Evolutionary conservation across 1,140 invertebrate genomes (phyloP), one percentile per base, ranked within the genome.

Genomic region (Drosophila hydei): DNA sequence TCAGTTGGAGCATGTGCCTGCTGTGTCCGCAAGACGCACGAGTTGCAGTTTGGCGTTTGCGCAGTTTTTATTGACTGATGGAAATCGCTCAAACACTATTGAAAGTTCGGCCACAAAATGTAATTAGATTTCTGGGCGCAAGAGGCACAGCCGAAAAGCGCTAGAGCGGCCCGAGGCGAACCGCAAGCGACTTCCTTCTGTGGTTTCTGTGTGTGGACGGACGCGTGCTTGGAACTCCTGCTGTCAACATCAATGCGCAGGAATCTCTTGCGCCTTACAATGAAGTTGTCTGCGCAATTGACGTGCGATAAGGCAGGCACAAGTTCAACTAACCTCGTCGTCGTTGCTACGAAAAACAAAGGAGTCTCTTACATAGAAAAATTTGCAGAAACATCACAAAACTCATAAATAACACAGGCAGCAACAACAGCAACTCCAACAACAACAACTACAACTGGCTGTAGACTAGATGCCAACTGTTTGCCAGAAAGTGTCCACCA

Each of bases 321-420:
- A 80, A 81, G 68, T 83, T 69, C 71, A 69, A 55, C 75, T 60
- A 55, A 33, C 30, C 38, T 42, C n/a, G 68, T 36, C 65, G 30
- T 47, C 25, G 43, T 21, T 11, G 30, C 36, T 30, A 7, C 9
- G 16, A 52, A 27, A 69, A 75, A 71, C 64, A 71, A 79, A 64
- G 59, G 64, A 61, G 65, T 60, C 68, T 72, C 65, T 68, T 85
- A 78, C 81, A 85, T 85, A 85, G 81, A 87, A 85, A 85, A 85
- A 85, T 85, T 85, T 85, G 81, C 81, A 85, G 83, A 81, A 88
- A 87, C 81, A 85, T 85, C 81, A 81, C 81, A 87, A 85, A 81
- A 85, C 81, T 85, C 81, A 85, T 85, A 85, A 85, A 85, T 85
- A 85, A 85, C 81, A 81, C 70, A 75, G 55, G 72, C 81, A 67